Evolutionary conservation across 2,113 vertebrate species (phyloP).

Genomic region (Myotis lucifugus): DNA sequence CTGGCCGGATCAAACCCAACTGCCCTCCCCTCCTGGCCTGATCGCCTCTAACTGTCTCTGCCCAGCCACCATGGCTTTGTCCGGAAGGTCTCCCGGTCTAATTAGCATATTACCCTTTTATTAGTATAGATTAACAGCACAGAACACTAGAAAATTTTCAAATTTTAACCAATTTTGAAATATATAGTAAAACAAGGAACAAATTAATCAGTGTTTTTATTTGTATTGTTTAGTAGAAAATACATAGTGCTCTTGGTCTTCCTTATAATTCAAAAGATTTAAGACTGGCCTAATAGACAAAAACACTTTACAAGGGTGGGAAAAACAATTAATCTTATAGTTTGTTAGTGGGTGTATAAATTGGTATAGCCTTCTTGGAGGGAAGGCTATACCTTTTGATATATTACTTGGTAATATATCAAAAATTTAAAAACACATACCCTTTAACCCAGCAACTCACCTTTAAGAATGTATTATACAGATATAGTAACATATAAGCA

Average conservation of each 20-base stretch:
- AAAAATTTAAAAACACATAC: background rate
- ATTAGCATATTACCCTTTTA: too few relatives aligned
- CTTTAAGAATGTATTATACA: background rate
- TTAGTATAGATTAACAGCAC: background rate
- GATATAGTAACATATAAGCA: background rate
- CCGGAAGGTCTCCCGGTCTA: too few relatives aligned
- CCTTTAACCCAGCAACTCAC: background rate
- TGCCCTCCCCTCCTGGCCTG: too few relatives aligned
- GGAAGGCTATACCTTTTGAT: background rate
- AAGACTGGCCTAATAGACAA: background rate
- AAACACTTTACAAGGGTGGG: background rate
- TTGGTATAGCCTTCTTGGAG: background rate
- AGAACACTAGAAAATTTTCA: background rate
- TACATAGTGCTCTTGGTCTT: background rate
- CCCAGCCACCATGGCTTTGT: too few relatives aligned
- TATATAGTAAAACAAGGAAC: background rate
- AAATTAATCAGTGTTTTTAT: background rate
- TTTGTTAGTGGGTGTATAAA: background rate
- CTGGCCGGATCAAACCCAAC: too few relatives aligned
- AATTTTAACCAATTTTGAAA: background rate
- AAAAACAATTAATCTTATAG: background rate
- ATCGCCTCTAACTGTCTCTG: too few relatives aligned
- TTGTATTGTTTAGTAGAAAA: constrained; percentile 1
- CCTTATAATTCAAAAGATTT: constrained; percentile 21
- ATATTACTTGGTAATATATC: background rate